Percentiles rank a stretch among this genome's conserved stretches.
These are phyloP conservation scores for Gadus chalcogrammus DNA, from an alignment of 2,113 vertebrate species.

Conservation along the genomic window DNA sequence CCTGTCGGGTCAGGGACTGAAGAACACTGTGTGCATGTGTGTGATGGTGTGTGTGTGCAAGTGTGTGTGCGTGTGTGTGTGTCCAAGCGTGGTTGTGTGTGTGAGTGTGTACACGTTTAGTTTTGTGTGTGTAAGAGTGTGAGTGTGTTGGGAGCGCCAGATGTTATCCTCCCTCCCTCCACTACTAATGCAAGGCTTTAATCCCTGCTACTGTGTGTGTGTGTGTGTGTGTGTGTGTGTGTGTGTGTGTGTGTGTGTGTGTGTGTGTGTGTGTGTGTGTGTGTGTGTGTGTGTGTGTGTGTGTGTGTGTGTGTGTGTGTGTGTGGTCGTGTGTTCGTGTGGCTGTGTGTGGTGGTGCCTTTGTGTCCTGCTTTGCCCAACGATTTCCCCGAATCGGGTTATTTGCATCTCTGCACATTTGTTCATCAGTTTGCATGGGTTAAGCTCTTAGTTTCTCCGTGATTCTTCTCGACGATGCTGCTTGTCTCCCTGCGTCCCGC, in stretches of 20 bases:
- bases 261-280: too few relatives aligned
- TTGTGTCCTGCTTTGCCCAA: conserved; percentile 16
- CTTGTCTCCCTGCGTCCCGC: conserved; percentile 8
- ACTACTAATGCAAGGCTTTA: conserved; percentile 42
- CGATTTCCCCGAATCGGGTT: conserved; percentile 30
- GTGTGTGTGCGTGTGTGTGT: too few relatives aligned
- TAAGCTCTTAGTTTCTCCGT: neutral
- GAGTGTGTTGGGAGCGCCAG: conserved; percentile 38
- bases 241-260: neutral
- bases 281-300: conserved; percentile 5
- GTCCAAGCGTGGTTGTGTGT: too few relatives aligned
- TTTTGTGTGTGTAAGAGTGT: too few relatives aligned
- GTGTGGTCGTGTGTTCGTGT: neutral
- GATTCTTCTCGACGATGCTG: conserved; percentile 2
- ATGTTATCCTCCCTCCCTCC: conserved; percentile 49
- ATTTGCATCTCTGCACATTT: conserved; percentile 6
- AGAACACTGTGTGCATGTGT: neutral
- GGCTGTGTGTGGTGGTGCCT: conserved; percentile 1
- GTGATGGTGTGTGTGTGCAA: neutral
- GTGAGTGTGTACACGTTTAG: neutral
- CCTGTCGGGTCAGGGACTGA: conserved; percentile 10
- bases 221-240: neutral
- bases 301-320: neutral
- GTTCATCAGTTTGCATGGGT: neutral
- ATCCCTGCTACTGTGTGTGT: conserved; percentile 29